Conservation (phyloP, 2,797 vertebrate species). For the Pyrocephalus nanus region DNA sequence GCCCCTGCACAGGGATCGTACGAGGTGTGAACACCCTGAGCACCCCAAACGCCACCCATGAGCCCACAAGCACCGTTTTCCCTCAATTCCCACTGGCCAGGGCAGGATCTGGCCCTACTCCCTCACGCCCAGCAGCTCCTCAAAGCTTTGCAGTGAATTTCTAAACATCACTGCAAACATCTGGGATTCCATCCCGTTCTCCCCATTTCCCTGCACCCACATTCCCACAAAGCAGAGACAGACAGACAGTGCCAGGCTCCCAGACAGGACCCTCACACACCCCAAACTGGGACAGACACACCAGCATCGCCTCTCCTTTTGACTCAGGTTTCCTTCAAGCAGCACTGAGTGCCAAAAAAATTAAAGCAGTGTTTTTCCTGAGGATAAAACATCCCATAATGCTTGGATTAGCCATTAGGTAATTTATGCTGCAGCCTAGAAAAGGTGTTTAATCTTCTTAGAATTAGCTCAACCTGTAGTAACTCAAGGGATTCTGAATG, state of each 20-base stretch:
- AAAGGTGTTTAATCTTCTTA: constrained; percentile 4
- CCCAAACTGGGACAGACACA: background rate
- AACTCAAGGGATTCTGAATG: background rate
- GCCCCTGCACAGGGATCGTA: fast-evolving
- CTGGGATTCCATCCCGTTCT: fast-evolving
- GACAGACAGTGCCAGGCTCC: background rate
- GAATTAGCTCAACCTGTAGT: background rate
- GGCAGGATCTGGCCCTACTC: background rate
- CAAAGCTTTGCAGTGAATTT: fast-evolving
- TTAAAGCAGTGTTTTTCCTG: background rate
- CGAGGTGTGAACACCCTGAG: fast-evolving
- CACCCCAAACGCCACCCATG: fast-evolving
- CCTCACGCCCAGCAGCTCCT: fast-evolving
- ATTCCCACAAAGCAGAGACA: background rate
- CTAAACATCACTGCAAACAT: background rate
- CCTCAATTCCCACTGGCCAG: background rate
- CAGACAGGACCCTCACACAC: fast-evolving
- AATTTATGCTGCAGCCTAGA: background rate
- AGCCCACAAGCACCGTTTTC: fast-evolving
- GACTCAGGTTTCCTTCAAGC: background rate
- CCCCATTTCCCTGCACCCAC: fast-evolving
- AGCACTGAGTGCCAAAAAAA: background rate
- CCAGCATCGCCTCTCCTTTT: background rate
- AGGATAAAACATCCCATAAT: background rate
- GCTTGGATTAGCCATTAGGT: constrained; percentile 13